phyloP scores from a whole-genome alignment of 2,888 invertebrate species.

The Nomada fabriciana region DNA sequence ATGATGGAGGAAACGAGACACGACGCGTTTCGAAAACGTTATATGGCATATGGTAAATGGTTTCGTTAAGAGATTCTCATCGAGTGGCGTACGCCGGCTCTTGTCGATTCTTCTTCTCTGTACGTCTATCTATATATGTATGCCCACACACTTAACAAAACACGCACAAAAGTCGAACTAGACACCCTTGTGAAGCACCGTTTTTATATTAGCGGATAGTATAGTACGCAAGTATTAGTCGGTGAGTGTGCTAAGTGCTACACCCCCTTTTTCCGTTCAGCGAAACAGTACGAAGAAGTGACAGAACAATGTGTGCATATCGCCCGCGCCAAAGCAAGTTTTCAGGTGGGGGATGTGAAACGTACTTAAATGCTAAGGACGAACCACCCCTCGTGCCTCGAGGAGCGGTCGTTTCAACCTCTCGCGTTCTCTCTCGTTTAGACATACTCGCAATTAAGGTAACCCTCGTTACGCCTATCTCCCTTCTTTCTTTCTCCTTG shows the following conservation, averaged over 20 bases:
- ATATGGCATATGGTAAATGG: constrained; percentile 7
- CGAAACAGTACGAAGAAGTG: constrained; percentile 72
- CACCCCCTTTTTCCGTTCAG: constrained; percentile 62
- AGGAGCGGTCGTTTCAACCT: constrained; percentile 64
- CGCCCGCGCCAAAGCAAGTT: constrained; percentile 84
- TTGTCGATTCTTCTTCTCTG: constrained; percentile 64
- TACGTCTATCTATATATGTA: constrained; percentile 60
- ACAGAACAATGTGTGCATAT: constrained; percentile 72
- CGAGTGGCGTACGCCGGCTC: constrained; percentile 18
- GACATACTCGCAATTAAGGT: constrained; percentile 67
- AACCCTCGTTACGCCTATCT: constrained; percentile 65
- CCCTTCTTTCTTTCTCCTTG: constrained; percentile 54
- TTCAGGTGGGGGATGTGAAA: constrained; percentile 73
- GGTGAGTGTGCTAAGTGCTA: constrained; percentile 70
- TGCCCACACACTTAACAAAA: constrained; percentile 58
- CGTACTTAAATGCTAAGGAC: constrained; percentile 73
- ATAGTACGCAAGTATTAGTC: constrained; percentile 70
- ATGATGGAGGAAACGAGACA: constrained; percentile 47
- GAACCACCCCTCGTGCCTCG: constrained; percentile 70
- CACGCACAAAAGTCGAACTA: constrained; percentile 73
- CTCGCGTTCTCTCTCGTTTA: constrained; percentile 47
- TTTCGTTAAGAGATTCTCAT: constrained; percentile 41
- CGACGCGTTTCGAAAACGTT: constrained; percentile 36
- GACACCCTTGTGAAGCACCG: constrained; percentile 72
- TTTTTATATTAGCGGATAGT: constrained; percentile 67